phyloP scores from a whole-genome alignment of 2,888 invertebrate species.

The Idaea aversata region DNA sequence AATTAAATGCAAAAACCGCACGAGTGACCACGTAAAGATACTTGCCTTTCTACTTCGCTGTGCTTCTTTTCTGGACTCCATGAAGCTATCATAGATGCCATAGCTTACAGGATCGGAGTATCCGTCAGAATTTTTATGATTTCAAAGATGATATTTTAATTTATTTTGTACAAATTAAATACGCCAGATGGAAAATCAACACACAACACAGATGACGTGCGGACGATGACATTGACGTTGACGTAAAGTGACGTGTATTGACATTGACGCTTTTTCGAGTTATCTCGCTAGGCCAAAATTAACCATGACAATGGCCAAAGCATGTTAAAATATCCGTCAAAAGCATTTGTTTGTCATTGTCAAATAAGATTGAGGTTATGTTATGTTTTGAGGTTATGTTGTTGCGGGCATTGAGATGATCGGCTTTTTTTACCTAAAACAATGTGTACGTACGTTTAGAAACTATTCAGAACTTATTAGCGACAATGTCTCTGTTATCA shows the following conservation, averaged over 20 bases:
- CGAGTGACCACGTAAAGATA: not conserved
- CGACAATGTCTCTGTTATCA: conserved; percentile 52
- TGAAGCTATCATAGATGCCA: conserved; percentile 78
- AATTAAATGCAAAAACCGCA: not conserved
- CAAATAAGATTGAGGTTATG: no score
- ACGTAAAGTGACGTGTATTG: not conserved
- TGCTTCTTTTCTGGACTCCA: conserved; percentile 89
- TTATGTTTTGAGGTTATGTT: not conserved
- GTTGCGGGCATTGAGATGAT: not conserved
- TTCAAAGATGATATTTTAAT: not conserved
- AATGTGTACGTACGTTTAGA: not conserved
- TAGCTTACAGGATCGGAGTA: conserved; percentile 29
- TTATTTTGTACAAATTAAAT: not conserved
- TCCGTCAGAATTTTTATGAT: not conserved
- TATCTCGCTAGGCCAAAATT: no score
- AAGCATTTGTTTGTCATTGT: no score
- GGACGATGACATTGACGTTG: not conserved
- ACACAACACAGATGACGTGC: not conserved
- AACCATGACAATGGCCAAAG: no score
- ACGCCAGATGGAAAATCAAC: not conserved
- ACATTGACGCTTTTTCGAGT: not conserved
- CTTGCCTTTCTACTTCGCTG: conserved; percentile 82
- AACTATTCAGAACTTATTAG: not conserved
- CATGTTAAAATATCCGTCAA: no score
- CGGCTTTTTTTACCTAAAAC: not conserved